These are phyloP conservation scores for Brachionichthys hirsutus DNA, from an alignment of 2,113 vertebrate genomes.

Conservation along the genomic window DNA sequence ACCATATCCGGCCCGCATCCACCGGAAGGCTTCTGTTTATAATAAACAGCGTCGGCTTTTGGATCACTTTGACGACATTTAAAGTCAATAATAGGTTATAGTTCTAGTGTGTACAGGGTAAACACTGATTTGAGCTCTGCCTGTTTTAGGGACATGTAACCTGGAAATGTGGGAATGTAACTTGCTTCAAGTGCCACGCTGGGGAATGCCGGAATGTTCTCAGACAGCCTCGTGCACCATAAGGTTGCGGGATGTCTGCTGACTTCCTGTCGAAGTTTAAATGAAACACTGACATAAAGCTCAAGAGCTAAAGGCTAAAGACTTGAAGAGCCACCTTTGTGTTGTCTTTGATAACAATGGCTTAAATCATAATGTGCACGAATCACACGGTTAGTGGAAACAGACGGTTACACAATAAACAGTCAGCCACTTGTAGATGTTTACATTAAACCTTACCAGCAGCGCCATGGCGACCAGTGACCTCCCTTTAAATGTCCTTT, in stretches of 20 bases:
- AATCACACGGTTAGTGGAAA: conserved; percentile 10
- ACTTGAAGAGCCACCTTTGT: conserved; percentile 14
- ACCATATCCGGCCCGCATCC: conserved; percentile 28
- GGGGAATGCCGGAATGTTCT: background rate
- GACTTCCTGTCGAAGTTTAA: background rate
- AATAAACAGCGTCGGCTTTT: conserved; percentile 48
- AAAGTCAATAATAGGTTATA: conserved; percentile 27
- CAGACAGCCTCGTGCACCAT: background rate
- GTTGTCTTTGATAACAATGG: conserved; percentile 46
- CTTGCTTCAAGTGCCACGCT: background rate
- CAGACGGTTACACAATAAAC: conserved; percentile 39
- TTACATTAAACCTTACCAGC: conserved; percentile 45
- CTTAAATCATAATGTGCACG: background rate
- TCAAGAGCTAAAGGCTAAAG: background rate
- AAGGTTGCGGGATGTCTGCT: no score
- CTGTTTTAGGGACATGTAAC: background rate
- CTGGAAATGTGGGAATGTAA: conserved; percentile 8
- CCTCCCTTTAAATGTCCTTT: background rate
- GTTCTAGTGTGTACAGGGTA: conserved; percentile 39
- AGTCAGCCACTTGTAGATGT: conserved; percentile 32
- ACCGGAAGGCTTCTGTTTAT: conserved; percentile 36
- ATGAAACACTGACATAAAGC: background rate
- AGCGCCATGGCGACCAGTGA: conserved; percentile 1
- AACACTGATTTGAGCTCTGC: conserved; percentile 18
- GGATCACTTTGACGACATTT: conserved; percentile 34